Evolutionary conservation across 1,140 invertebrate genomes (phyloP), one percentile per base, ranked within the genome.

Genomic region (Manduca sexta): DNA sequence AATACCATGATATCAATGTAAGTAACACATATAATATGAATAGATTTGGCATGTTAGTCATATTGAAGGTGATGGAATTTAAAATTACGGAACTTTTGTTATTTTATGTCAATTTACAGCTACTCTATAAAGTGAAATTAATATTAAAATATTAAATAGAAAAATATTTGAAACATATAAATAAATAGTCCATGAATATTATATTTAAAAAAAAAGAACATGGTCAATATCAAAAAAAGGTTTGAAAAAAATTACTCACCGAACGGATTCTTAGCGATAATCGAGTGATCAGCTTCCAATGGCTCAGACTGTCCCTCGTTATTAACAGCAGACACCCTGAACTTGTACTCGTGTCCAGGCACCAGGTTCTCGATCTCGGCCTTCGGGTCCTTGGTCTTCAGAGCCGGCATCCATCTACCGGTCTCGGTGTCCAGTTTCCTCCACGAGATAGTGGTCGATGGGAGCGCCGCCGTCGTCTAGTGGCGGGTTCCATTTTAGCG

Each of bases 251-350:
- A 44, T 16, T 56, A 80, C 88, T 87, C 81, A 95, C 93, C 96
- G 79, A 96, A 99, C 65, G 97, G 97, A 95, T 99, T 98, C 86
- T 99, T 99, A 14, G 98, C 98, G 58, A 98, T 89, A 50, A 98
- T 96, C 12, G 94, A 91, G 55, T 95, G 91, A 37, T 95, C 93
- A 3, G 95, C 95, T 58, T 94, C 92, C 33, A 99, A 84, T 11
- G 97, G 96, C 69, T 97, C 95, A 3, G 97, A 98, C 75, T 95
- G 94, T 14, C 98, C 98, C 85, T 98, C 95, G 44, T 93, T 92
- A 78, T 99, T 99, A 2, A 98, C 96, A 48, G 98, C 98, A 11
- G 92, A 90, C 0, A 99, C 97, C 37, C 97, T 89, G 91, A 99
- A 99, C 86, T 98, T 97, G 84, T 99, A 99, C 78, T 98, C 96